phyloP scores from a whole-genome alignment of 2,113 vertebrate genomes.

The Pogona vitticeps region DNA sequence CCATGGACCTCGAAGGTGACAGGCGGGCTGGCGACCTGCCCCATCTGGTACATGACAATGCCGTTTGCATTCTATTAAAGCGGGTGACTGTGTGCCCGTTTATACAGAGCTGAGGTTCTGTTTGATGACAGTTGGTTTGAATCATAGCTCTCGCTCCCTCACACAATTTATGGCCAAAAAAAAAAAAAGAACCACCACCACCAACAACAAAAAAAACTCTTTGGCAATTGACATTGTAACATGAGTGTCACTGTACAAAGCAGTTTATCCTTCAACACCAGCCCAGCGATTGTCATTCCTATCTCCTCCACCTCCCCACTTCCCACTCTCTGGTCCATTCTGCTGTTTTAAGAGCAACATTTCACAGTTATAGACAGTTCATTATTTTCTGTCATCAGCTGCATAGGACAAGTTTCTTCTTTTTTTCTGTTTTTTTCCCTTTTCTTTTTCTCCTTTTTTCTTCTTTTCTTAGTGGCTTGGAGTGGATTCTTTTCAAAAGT shows the following conservation, averaged over 20 bases:
- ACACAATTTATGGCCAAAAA: constrained; percentile 23
- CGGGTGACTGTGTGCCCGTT: constrained; percentile 5
- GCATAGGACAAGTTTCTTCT: not conserved
- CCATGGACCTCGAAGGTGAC: constrained; percentile 40
- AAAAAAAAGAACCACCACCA: not conserved
- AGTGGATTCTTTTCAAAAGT: not conserved
- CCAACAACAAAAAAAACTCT: not conserved
- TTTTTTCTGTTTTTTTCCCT: not conserved
- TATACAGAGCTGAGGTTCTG: constrained; percentile 22
- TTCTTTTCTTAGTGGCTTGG: not conserved
- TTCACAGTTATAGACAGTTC: not conserved
- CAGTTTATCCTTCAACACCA: constrained; percentile 34
- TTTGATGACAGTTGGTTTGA: constrained; percentile 42
- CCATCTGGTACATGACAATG: constrained; percentile 34
- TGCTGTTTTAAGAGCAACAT: constrained; percentile 15
- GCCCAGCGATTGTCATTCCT: not conserved
- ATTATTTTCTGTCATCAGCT: constrained; percentile 13
- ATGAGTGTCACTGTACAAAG: not conserved
- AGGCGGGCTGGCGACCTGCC: constrained; percentile 44
- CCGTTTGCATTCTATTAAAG: constrained; percentile 52
- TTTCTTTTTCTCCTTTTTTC: not conserved
- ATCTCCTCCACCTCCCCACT: not conserved
- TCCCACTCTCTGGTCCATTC: not conserved
- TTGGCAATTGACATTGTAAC: constrained; percentile 17
- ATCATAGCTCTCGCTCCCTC: constrained; percentile 35